phyloP scores from a whole-genome alignment of 2,113 vertebrate genomes.

The Ivindomyrus marchei region DNA sequence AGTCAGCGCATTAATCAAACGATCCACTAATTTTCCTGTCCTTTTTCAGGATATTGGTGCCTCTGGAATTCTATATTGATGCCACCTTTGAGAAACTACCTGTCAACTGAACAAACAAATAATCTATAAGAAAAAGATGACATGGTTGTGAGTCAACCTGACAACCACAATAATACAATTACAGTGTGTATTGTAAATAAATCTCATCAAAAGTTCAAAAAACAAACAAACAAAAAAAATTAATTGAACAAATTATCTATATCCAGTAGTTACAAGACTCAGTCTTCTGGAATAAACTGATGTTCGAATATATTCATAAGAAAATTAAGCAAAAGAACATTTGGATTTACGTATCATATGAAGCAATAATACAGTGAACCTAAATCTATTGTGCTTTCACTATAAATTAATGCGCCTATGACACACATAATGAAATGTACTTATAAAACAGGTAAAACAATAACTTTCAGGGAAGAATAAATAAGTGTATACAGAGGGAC shows the following conservation, averaged over 20 bases:
- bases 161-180: neutral
- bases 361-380: neutral
- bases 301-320: neutral
- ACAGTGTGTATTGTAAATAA: neutral
- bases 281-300: neutral
- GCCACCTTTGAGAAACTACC: neutral
- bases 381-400: neutral
- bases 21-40: neutral
- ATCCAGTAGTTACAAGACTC: neutral
- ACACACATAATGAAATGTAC: neutral
- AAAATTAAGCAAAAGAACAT: neutral
- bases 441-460: neutral
- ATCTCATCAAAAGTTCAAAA: neutral
- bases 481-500: neutral
- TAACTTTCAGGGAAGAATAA: neutral
- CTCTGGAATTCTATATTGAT: neutral
- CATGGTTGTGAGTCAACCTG: neutral
- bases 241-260: neutral
- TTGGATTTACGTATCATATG: neutral
- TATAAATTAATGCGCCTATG: neutral
- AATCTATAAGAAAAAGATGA: neutral
- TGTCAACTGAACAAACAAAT: neutral
- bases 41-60: slow-evolving; percentile 1
- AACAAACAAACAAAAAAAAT: neutral
- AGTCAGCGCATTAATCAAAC: neutral